Evolutionary conservation across 2,113 vertebrate species (phyloP).

Genomic region (Siniperca chuatsi): DNA sequence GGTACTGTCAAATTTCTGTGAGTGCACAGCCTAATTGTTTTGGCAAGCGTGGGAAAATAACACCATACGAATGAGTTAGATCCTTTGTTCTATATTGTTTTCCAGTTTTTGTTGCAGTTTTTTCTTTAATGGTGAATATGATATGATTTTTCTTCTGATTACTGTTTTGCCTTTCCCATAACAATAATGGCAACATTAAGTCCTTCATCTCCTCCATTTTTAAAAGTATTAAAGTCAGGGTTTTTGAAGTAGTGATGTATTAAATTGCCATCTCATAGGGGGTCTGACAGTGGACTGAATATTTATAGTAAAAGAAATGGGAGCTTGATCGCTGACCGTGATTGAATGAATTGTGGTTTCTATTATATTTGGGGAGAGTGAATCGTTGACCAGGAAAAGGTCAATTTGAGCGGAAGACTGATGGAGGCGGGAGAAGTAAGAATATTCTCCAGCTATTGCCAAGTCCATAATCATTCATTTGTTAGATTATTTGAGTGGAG

Average conservation of each 20-base stretch:
- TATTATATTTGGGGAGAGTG: neutral
- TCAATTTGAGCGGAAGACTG: neutral
- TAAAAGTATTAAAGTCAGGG: neutral
- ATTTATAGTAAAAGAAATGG: neutral
- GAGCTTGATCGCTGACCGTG: neutral
- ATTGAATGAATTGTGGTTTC: constrained; percentile 5
- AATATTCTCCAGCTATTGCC: neutral
- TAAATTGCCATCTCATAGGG: neutral
- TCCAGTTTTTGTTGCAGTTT: neutral
- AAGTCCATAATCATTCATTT: neutral
- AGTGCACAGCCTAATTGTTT: too few species aligned
- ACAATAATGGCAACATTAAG: neutral
- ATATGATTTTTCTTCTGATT: neutral
- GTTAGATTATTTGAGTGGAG: neutral
- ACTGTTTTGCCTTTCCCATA: neutral
- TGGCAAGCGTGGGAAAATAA: too few species aligned
- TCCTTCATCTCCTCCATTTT: constrained; percentile 3
- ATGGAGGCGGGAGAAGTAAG: neutral
- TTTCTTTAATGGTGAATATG: neutral
- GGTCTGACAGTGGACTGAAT: neutral
- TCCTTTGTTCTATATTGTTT: neutral
- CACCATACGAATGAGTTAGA: neutral
- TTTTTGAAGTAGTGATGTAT: neutral
- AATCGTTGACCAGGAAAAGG: neutral
- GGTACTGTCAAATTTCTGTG: too few species aligned